Evolutionary conservation across 2,113 vertebrate species (phyloP).

Genomic region (Platysteira castanea): DNA sequence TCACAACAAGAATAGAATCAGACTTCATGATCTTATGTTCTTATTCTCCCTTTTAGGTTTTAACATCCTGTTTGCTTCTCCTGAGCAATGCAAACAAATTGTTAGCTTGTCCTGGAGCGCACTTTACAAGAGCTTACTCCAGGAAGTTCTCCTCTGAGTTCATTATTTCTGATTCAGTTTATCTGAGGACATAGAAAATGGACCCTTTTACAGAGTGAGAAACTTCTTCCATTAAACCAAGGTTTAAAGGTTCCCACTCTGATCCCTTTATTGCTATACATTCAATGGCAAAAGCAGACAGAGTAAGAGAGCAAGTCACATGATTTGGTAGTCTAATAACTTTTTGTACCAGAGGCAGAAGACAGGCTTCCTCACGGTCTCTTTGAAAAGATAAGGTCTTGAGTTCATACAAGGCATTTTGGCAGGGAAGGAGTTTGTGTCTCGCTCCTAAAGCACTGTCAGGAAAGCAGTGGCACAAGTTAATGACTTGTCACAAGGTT

Average conservation of each 20-base stretch:
- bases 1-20: not conserved
- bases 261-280: not conserved
- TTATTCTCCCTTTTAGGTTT: not conserved
- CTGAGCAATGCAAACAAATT: not conserved
- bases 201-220: not conserved
- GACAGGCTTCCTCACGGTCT: not conserved
- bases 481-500: not conserved
- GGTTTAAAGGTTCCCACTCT: not conserved
- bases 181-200: not conserved
- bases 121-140: not conserved
- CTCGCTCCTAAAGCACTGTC: not conserved
- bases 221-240: not conserved
- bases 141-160: not conserved
- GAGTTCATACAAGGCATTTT: not conserved
- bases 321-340: not conserved
- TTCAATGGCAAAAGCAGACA: not conserved
- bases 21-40: not conserved
- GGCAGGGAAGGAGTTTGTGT: not conserved
- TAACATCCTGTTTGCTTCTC: not conserved
- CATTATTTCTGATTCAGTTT: not conserved
- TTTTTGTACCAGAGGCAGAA: not conserved
- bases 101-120: not conserved
- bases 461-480: not conserved
- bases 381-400: not conserved
- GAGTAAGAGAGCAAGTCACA: not conserved